These are phyloP conservation scores for Tethea ocularis DNA, from an alignment of 2,888 invertebrate genomes.

Conservation along the genomic window DNA sequence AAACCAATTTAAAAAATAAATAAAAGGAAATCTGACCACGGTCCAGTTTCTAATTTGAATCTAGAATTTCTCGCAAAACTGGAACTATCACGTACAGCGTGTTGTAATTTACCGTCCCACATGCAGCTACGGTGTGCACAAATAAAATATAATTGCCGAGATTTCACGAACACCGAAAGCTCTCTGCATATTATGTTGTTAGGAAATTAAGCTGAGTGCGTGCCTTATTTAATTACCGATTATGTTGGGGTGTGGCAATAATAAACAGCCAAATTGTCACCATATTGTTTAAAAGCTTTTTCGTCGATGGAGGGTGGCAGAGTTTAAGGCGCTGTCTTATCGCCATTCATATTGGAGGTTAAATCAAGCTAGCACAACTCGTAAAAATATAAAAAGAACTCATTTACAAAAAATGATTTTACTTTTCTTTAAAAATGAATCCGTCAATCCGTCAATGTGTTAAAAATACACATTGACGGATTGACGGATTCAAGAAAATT, in stretches of 20 bases:
- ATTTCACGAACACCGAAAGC: background rate
- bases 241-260: conserved; percentile 1
- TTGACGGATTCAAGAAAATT: no score
- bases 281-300: background rate
- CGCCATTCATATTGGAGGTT: no score
- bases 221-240: conserved; percentile 1
- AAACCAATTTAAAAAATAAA: no score
- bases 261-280: background rate
- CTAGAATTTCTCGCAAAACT: background rate
- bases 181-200: background rate
- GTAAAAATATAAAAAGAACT: no score
- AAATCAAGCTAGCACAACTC: no score
- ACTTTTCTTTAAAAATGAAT: no score
- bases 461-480: no score
- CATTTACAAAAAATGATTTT: no score
- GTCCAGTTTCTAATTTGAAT: background rate
- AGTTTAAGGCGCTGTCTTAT: no score
- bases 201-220: background rate
- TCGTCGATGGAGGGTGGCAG: no score
- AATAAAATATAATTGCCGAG: background rate
- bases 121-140: background rate
- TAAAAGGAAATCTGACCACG: background rate
- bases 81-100: background rate
- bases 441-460: no score
- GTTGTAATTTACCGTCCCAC: background rate